phyloP scores from a whole-genome alignment of 2,797 vertebrate genomes.

The Eulemur mongoz region DNA sequence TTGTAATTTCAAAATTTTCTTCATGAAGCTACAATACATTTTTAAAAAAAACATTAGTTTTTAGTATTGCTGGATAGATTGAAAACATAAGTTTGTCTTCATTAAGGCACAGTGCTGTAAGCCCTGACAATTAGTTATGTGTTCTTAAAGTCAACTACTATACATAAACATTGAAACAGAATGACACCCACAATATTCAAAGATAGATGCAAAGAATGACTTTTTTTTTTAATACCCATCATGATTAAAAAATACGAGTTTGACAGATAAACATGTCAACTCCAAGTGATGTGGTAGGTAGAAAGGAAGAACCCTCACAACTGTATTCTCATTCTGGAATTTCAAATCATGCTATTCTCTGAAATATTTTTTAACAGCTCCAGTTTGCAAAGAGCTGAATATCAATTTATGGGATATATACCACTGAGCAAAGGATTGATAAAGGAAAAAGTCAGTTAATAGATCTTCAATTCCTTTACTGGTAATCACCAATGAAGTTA shows the following conservation, averaged over 20 bases:
- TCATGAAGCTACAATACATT: constrained; percentile 89
- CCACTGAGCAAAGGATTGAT: background rate
- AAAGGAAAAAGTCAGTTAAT: background rate
- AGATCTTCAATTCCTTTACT: background rate
- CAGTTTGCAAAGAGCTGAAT: background rate
- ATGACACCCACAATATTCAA: background rate
- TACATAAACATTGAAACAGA: background rate
- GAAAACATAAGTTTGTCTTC: background rate
- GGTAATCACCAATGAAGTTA: background rate
- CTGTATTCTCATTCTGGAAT: background rate
- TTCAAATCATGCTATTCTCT: background rate
- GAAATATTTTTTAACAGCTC: background rate
- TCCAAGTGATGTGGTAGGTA: background rate
- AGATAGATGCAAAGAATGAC: background rate
- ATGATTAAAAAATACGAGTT: background rate
- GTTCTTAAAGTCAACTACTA: background rate
- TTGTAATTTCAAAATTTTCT: constrained; percentile 98
- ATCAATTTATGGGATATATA: background rate
- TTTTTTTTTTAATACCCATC: background rate
- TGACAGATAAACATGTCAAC: background rate
- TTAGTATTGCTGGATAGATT: background rate
- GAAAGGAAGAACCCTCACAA: background rate
- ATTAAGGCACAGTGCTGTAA: background rate
- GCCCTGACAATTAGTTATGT: background rate
- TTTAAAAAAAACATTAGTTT: background rate